phyloP scores from a whole-genome alignment of 2,888 invertebrate genomes.

The Cryptocephalus moraei region DNA sequence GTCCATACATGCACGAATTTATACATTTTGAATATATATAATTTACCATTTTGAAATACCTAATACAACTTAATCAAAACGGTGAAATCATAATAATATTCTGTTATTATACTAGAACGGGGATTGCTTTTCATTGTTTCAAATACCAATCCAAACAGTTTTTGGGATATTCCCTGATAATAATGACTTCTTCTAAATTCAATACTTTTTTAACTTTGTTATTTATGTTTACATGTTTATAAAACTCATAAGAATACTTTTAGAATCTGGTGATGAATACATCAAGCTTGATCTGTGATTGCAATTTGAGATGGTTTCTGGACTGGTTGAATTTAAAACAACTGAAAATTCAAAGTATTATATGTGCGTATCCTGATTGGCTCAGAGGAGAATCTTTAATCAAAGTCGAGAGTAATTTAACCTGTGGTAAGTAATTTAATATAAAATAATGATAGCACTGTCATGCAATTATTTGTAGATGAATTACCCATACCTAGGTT shows the following conservation, averaged over 20 bases:
- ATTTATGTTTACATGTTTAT: no score
- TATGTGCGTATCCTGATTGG: slow-evolving; percentile 75
- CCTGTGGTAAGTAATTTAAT: slow-evolving; percentile 43
- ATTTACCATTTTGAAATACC: no score
- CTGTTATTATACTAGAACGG: no score
- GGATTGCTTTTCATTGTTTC: no score
- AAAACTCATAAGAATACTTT: slow-evolving; percentile 4
- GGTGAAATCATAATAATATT: no score
- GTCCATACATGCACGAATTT: no score
- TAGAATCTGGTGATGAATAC: slow-evolving; percentile 55
- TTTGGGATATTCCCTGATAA: no score
- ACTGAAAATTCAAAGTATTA: slow-evolving; percentile 50
- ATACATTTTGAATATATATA: no score
- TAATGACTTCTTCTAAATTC: no score
- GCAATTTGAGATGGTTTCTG: slow-evolving; percentile 80
- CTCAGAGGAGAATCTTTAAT: slow-evolving; percentile 59
- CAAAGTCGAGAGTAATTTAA: slow-evolving; percentile 58
- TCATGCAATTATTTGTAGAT: slow-evolving; percentile 32
- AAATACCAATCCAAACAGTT: no score
- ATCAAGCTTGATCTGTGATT: slow-evolving; percentile 77
- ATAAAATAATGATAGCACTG: background rate
- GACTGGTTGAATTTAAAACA: slow-evolving; percentile 59
- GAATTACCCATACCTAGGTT: slow-evolving; percentile 82
- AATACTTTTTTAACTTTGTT: no score
- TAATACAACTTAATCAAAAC: no score